phyloP scores from a whole-genome alignment of 2,888 invertebrate genomes.

The Lasioglossum figueresi region DNA sequence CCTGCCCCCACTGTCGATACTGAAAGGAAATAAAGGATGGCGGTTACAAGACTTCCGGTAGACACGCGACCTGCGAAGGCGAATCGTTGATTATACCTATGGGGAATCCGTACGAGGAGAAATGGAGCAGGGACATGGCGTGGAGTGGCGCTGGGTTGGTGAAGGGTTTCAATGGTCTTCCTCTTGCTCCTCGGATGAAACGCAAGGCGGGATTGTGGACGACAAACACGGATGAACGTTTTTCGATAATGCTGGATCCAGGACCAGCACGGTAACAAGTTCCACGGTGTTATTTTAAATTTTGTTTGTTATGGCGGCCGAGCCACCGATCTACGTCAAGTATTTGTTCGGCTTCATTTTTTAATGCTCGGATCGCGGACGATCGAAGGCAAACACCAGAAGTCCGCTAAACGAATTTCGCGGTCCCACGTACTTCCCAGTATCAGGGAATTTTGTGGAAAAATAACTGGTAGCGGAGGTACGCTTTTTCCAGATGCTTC shows the following conservation, averaged over 20 bases:
- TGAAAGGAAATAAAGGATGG: constrained; percentile 83
- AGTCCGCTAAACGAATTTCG: background rate
- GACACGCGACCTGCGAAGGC: constrained; percentile 15
- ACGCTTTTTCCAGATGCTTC: background rate
- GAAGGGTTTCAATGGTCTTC: constrained; percentile 12
- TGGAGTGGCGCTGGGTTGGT: background rate
- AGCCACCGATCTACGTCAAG: background rate
- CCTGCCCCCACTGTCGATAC: constrained; percentile 92
- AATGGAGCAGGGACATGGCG: background rate
- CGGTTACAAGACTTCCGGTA: constrained; percentile 39
- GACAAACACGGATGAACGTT: background rate
- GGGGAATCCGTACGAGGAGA: background rate
- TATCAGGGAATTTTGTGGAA: background rate
- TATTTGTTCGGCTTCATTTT: constrained; percentile 5
- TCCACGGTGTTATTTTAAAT: background rate
- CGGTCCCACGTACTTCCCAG: background rate
- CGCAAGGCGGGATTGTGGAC: background rate
- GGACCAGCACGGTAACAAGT: background rate
- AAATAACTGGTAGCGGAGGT: background rate
- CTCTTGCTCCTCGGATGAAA: background rate
- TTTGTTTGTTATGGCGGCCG: background rate
- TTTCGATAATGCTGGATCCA: constrained; percentile 16
- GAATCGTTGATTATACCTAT: constrained; percentile 27
- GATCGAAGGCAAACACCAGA: background rate
- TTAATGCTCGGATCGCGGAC: background rate